Conservation (phyloP, 2,888 invertebrate species). For the Esperia sulphurella region DNA sequence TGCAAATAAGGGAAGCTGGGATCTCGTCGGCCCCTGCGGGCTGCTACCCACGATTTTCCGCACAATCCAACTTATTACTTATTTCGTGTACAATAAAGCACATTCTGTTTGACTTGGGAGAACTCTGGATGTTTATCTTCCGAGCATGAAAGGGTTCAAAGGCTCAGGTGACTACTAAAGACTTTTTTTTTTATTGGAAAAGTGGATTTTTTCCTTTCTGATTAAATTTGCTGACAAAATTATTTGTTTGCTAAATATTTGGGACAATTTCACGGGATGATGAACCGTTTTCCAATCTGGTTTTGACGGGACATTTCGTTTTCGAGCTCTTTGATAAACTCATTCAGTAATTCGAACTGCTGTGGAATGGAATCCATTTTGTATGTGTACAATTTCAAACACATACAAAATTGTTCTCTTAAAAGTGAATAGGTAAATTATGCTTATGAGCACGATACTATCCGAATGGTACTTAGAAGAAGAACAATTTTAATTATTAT, state of each 20-base stretch:
- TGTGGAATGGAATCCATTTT: too few relatives aligned
- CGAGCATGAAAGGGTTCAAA: constrained; percentile 18
- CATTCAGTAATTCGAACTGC: too few relatives aligned
- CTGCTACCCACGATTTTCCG: constrained; percentile 16
- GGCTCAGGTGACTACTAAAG: constrained; percentile 10
- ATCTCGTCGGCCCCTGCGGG: too few relatives aligned
- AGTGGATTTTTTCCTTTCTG: not conserved
- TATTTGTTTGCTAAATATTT: not conserved
- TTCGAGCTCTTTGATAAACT: too few relatives aligned
- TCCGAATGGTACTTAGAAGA: too few relatives aligned
- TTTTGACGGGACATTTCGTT: too few relatives aligned
- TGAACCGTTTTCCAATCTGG: too few relatives aligned
- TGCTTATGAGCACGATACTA: too few relatives aligned
- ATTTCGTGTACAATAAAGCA: not conserved
- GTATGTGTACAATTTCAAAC: too few relatives aligned
- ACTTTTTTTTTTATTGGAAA: constrained; percentile 15
- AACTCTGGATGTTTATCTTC: constrained; percentile 16
- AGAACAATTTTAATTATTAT: too few relatives aligned
- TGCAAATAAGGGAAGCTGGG: constrained; percentile 12
- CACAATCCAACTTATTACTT: constrained; percentile 1
- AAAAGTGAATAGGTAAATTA: too few relatives aligned
- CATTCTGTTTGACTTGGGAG: constrained; percentile 14
- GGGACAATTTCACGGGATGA: not conserved
- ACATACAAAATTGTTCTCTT: too few relatives aligned
- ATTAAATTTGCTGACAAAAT: not conserved